Percentiles rank a stretch among this genome's conserved stretches.
Evolutionary conservation across 1,140 invertebrate species (phyloP).

Genomic region (Trachelipus rathkii): DNA sequence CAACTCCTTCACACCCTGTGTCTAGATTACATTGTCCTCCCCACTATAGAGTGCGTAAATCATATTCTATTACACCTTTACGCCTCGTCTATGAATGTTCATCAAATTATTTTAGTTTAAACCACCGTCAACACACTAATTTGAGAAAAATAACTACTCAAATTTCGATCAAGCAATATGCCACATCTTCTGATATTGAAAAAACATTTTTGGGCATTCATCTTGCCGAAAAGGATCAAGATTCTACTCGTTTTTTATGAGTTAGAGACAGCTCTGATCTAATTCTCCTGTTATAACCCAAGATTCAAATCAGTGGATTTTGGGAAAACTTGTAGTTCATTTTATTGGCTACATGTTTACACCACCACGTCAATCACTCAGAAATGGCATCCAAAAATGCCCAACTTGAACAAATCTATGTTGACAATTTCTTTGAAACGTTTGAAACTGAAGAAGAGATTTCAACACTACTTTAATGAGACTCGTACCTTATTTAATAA

Average conservation of each 20-base stretch:
- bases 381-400: background rate
- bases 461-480: background rate
- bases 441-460: background rate
- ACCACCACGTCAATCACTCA: background rate
- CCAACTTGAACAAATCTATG: background rate
- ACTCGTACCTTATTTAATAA: background rate
- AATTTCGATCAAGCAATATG: background rate
- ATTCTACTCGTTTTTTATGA: background rate
- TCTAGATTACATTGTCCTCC: background rate
- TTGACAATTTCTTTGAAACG: background rate
- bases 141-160: background rate
- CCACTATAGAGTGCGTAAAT: background rate
- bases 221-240: background rate
- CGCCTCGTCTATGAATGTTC: background rate
- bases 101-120: background rate
- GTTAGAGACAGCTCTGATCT: background rate
- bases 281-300: background rate
- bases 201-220: background rate
- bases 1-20: background rate
- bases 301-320: background rate
- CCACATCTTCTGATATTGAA: background rate
- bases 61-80: background rate
- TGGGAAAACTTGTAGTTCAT: background rate
- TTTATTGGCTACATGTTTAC: background rate
- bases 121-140: background rate